These are phyloP conservation scores for Lasioglossum lativentre DNA, from an alignment of 2,888 invertebrate genomes.

Conservation along the genomic window DNA sequence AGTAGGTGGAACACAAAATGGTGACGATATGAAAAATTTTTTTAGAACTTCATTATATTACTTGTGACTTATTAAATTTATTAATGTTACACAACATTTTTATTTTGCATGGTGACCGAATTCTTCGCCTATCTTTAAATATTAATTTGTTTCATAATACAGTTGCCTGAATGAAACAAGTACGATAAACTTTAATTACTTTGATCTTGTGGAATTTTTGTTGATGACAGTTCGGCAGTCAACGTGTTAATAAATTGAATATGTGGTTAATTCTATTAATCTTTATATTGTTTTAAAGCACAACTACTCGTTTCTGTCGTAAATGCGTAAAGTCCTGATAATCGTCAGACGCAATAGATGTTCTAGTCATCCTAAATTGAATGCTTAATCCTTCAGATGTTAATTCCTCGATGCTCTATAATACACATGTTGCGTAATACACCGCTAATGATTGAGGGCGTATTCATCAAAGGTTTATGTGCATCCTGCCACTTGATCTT, in stretches of 20 bases:
- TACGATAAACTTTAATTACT: too few relatives aligned
- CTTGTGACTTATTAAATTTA: too few relatives aligned
- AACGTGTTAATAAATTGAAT: background rate
- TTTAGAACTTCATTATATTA: too few relatives aligned
- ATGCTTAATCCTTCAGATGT: background rate
- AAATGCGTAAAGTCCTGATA: background rate
- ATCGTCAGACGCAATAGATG: background rate
- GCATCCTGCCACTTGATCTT: background rate
- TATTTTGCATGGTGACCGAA: too few relatives aligned
- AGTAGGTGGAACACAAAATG: background rate
- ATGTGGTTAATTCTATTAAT: background rate
- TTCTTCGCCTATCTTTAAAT: too few relatives aligned
- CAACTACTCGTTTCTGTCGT: background rate
- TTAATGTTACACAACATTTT: too few relatives aligned
- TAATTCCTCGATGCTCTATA: background rate
- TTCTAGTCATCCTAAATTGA: background rate
- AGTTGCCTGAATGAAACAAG: too few relatives aligned
- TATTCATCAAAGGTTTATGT: background rate
- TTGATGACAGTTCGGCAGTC: background rate
- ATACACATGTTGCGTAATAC: background rate
- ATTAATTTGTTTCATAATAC: background rate
- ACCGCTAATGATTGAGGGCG: background rate
- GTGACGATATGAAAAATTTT: background rate
- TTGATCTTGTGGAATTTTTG: background rate
- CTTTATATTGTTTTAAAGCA: background rate